Base-by-base conservation (phyloP, 2,797 vertebrate species). In the Artibeus jamaicensis region DNA sequence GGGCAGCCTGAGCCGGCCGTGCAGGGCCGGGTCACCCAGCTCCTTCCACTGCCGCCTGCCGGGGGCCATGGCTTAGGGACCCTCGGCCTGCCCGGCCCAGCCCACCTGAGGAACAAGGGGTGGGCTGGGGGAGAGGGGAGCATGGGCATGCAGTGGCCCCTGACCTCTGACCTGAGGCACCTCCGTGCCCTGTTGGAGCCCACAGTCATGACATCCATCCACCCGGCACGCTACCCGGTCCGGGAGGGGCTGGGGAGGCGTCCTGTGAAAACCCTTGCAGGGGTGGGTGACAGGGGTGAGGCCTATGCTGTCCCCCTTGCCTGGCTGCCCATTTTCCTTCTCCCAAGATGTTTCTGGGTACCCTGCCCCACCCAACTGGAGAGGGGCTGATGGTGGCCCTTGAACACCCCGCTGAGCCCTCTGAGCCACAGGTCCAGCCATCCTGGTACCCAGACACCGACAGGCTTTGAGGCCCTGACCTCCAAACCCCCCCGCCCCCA, bases 91-190 rank as follows among this genome's bases (percentile, higher is more conserved):
- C 21, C 50, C 16, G 10, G 68, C 68, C 34, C 21, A 18, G 12
- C 34, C 42, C 22, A 9, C 65, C 12, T 34, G n/a, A 22, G 42
- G 22, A 21, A 22, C 19, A 0, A 0, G 55, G 26, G 42, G 55
- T 37, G 5, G 34, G 44, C 5, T 42, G 42, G 42, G 10, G 48
- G 9, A 0, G 53, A 6, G 9, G 14, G 34, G 70, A 81, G 48
- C 39, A 62, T 34, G 22, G 26, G 11, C 18, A 42, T 2, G 7
- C 22, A 29, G 42, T 2, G 34, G 91, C 39, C 18, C 29, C 53
- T 68, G 7, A 34, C 34, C 32, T 32, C 70, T 57, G 65, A 55
- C 46, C 70, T 46, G 22, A 53, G 68, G 77, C 15, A 1, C 26
- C 42, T 50, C 10, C 39, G 29, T 6, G 9, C 34, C 62, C 34